Evolutionary conservation across 2,113 vertebrate species (phyloP).

Genomic region (Amazona vittata): DNA sequence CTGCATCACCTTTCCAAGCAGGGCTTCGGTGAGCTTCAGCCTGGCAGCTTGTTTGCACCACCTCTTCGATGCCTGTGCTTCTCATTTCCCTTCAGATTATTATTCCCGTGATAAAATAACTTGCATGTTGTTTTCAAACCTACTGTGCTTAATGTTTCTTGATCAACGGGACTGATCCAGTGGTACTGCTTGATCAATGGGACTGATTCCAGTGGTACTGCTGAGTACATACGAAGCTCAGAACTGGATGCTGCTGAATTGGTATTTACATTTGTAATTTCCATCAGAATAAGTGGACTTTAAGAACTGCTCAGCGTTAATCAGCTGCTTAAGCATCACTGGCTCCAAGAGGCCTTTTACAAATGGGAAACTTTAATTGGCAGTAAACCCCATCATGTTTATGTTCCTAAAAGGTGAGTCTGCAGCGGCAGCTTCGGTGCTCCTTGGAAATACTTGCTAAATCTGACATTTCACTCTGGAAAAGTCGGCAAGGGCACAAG

Average conservation of each 20-base stretch:
- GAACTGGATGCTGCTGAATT: not conserved
- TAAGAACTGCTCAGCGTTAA: not conserved
- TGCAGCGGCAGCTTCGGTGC: not conserved
- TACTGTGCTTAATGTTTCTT: not conserved
- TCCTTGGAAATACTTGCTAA: not conserved
- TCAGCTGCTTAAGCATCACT: not conserved
- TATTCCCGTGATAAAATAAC: not conserved
- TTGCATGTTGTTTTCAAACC: not conserved
- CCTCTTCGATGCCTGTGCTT: not conserved
- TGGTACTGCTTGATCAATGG: not conserved
- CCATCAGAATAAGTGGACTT: not conserved
- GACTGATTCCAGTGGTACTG: not conserved
- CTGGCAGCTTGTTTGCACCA: not conserved
- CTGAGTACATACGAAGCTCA: not conserved
- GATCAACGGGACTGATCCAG: not conserved
- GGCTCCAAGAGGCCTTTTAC: not conserved
- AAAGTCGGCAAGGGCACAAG: rapidly evolving
- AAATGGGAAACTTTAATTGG: not conserved
- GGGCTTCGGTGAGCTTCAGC: not conserved
- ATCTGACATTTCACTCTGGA: not conserved
- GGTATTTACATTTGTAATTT: not conserved
- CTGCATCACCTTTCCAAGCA: slow-evolving; percentile 33
- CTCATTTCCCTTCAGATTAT: not conserved
- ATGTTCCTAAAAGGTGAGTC: not conserved
- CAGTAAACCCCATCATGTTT: not conserved